Evolutionary conservation across 2,888 invertebrate genomes (phyloP).

Genomic region (Campoplex capitator): DNA sequence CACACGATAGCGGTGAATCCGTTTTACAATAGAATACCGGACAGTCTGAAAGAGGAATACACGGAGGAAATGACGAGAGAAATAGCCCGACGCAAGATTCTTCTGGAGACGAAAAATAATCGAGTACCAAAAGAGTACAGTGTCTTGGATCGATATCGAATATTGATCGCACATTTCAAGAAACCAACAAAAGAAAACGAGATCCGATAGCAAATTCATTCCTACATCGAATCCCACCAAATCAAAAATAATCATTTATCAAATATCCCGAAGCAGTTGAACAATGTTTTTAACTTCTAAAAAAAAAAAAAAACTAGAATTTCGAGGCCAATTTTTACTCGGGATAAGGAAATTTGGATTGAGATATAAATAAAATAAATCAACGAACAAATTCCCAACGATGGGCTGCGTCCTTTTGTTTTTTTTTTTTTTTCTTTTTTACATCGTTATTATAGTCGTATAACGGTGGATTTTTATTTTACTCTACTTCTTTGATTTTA

Average conservation of each 20-base stretch:
- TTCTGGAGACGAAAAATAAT: conserved; percentile 83
- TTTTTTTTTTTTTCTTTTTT: neutral
- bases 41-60: conserved; percentile 87
- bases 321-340: neutral
- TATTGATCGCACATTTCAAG: conserved; percentile 79
- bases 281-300: neutral
- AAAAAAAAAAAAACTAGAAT: too few species aligned
- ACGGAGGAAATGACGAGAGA: conserved; percentile 87
- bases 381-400: conserved; percentile 23
- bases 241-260: too few species aligned
- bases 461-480: conserved; percentile 81
- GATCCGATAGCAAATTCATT: neutral
- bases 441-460: conserved; percentile 64
- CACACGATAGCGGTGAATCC: conserved; percentile 90
- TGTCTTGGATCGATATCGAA: conserved; percentile 80
- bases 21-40: conserved; percentile 88
- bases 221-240: neutral
- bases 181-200: conserved; percentile 72
- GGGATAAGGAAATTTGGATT: neutral
- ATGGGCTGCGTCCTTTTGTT: too few species aligned
- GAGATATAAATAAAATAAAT: conserved; percentile 9
- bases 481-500: conserved; percentile 82
- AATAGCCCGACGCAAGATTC: conserved; percentile 84
- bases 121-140: conserved; percentile 84
- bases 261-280: neutral